Percentiles rank a stretch among this genome's conserved stretches.
Evolutionary conservation across 2,888 invertebrate genomes (phyloP).

Genomic region (Acanthosepion esculentum): DNA sequence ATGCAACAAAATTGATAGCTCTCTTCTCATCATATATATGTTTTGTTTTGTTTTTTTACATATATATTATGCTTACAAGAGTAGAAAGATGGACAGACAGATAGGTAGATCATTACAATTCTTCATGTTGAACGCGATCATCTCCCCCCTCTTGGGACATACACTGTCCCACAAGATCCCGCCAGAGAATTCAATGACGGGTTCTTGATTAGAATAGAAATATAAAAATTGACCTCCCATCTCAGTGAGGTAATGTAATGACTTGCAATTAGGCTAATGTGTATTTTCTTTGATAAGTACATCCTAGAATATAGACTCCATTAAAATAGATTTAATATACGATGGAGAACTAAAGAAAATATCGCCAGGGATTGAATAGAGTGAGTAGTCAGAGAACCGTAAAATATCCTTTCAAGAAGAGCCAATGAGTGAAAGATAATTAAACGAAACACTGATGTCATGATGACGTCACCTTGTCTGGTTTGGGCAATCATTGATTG

Average conservation of each 20-base stretch:
- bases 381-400: background rate
- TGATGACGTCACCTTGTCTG: background rate
- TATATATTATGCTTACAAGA: too few relatives aligned
- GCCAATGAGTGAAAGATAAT: background rate
- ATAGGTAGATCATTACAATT: background rate
- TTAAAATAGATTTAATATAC: background rate
- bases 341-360: background rate
- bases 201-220: background rate
- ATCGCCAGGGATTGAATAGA: background rate
- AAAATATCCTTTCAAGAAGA: background rate
- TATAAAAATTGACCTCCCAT: background rate
- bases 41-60: too few relatives aligned
- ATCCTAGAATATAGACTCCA: background rate
- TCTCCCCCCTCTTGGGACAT: background rate
- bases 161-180: background rate
- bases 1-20: too few relatives aligned
- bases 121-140: background rate
- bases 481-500: too few relatives aligned
- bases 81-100: background rate
- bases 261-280: constrained; percentile 4
- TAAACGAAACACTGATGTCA: background rate
- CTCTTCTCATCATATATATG: too few relatives aligned
- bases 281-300: background rate
- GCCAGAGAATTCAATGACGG: background rate
- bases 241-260: background rate